A percentile compares a stretch with the other conserved stretches of the same genome.
Evolutionary conservation across 2,888 invertebrate genomes (phyloP).

Genomic region (Scaptomyza tumidula): DNA sequence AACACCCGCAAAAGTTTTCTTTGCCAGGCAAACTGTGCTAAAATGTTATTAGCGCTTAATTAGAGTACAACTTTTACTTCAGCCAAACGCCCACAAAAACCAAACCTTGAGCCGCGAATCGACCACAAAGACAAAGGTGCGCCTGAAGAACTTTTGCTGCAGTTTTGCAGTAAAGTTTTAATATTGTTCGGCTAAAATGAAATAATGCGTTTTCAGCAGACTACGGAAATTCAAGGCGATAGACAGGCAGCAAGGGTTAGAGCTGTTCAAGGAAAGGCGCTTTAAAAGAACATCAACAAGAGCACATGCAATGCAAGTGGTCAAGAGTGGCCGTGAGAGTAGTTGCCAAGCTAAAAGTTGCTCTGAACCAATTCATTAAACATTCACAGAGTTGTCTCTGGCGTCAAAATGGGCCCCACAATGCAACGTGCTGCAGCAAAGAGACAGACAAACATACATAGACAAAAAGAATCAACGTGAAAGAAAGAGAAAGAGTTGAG

Average conservation of each 20-base stretch:
- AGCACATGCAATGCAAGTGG: slow-evolving; percentile 39
- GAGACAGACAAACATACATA: slow-evolving; percentile 13
- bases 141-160: slow-evolving; percentile 61
- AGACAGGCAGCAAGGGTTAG: not conserved
- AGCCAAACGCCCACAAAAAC: slow-evolving; percentile 28
- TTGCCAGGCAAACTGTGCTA: slow-evolving; percentile 52
- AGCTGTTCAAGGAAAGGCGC: slow-evolving; percentile 21
- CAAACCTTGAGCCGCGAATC: slow-evolving; percentile 11
- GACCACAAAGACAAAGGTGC: slow-evolving; percentile 60
- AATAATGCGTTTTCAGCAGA: slow-evolving; percentile 68
- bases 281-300: slow-evolving; percentile 40
- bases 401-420: slow-evolving; percentile 61
- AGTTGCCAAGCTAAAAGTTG: slow-evolving; percentile 55
- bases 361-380: slow-evolving; percentile 72
- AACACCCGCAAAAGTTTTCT: slow-evolving; percentile 34
- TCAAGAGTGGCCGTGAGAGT: slow-evolving; percentile 37
- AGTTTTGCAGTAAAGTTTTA: slow-evolving; percentile 72
- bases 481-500: slow-evolving; percentile 13
- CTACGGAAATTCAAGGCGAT: slow-evolving; percentile 20
- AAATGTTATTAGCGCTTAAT: slow-evolving; percentile 78
- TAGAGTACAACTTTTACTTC: slow-evolving; percentile 69
- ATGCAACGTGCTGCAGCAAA: slow-evolving; percentile 42
- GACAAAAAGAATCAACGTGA: slow-evolving; percentile 9
- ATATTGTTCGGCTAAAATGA: slow-evolving; percentile 75
- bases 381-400: slow-evolving; percentile 66